phyloP scores from a whole-genome alignment of 2,888 invertebrate species.

The Dasysyrphus tricinctus region DNA sequence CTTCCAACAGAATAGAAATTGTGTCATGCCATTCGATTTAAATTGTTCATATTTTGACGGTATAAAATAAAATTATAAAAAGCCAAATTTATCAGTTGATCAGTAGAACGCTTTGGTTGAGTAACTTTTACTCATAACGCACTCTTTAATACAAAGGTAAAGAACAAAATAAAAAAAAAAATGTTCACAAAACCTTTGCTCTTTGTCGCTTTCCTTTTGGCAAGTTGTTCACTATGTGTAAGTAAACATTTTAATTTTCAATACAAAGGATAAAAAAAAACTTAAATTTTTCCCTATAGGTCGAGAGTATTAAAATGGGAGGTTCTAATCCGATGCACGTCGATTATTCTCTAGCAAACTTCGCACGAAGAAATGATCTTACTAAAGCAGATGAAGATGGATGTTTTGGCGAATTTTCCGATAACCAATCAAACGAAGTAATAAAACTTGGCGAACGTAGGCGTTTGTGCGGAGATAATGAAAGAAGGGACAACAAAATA shows the following conservation, averaged over 20 bases:
- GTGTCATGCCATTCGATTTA: not conserved
- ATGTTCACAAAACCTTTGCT: not conserved
- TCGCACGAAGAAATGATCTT: not conserved
- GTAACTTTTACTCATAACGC: not conserved
- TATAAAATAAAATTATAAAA: conserved; percentile 13
- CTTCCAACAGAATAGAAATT: not conserved
- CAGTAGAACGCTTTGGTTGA: not conserved
- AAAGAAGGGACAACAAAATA: not conserved
- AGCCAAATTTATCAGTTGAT: conserved; percentile 4
- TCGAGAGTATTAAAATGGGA: not conserved
- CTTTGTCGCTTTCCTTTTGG: not conserved
- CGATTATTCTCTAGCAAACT: not conserved
- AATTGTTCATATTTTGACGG: not conserved
- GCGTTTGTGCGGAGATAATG: not conserved
- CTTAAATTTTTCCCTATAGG: not conserved
- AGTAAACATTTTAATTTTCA: not conserved
- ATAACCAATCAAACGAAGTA: not conserved
- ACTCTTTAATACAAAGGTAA: not conserved
- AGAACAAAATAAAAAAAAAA: not conserved
- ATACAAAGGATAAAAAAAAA: not conserved
- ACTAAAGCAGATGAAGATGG: not conserved
- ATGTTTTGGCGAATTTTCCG: not conserved
- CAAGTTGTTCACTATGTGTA: not conserved
- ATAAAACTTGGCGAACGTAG: not conserved
- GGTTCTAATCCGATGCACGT: not conserved